Base-by-base conservation (phyloP, 2,797 vertebrate genomes). In the Naso thynnoides region DNA sequence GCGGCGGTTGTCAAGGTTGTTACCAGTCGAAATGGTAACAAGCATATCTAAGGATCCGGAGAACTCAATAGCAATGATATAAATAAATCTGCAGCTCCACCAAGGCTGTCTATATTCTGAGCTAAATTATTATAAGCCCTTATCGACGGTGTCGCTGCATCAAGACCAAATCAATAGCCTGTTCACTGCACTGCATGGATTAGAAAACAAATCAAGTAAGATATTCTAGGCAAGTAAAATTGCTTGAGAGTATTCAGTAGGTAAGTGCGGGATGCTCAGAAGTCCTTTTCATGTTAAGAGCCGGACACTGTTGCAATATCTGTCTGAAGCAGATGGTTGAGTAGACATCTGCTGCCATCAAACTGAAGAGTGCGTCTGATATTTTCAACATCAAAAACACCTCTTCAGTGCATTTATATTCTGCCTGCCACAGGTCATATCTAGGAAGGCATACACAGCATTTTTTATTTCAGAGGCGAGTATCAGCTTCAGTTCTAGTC, bases 351-450 rank as follows among this genome's bases (percentile, higher is more conserved):
- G 79, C 63, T 67, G 27, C 53, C 73, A 33, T 86, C 68, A 26
- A 73, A 70, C 65, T 77, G 58, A 75, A 69, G 76, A 69, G 70
- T 54, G 61, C 15, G 48, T 78, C 56, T 81, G 73, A 83, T 76
- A 72, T 56, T 81, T 70, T 39, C 78, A 57, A 78, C 83, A 83
- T 90, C 78, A 86, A 84, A 84, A 86, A 79, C 70, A 60, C 26
- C 68, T 81, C 78, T 89, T 75, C 71, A 62, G 52, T 50, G 58
- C 61, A 67, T 79, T 86, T 56, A 59, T 70, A 59, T 70, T 67
- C 66, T 19, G 26, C 49, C 48, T 61, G 62, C 48, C 62, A 59
- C 11, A 14, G 76, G 81, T 83, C 68, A 69, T 29, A 70, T 68
- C 41, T 19, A 19, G 45, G 26, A 64, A 79, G 60, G 21, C 49